Evolutionary conservation across 1,140 invertebrate genomes (phyloP), one percentile per base, ranked within the genome.

Genomic region (Armadillidium nasatum): DNA sequence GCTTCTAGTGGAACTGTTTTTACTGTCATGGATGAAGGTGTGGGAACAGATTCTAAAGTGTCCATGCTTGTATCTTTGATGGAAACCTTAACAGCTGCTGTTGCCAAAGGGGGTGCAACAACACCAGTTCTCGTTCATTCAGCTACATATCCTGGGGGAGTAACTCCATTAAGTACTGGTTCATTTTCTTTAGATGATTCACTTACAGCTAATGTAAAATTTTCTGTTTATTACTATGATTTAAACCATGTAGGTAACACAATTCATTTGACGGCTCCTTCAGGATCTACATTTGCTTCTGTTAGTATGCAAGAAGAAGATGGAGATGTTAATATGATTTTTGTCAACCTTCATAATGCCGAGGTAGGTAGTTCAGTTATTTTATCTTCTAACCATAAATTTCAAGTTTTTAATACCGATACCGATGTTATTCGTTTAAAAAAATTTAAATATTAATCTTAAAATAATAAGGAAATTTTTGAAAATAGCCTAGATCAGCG

Each of bases 251-350:
- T 75, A 0, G 73, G 73, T 0, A 75, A 75, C 54, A 67, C 73
- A 19, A 75, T 75, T 67, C 73, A 75, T 22, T 54, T 75, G 54
- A 75, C 73, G 15, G 73, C 73, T 43, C 73, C 73, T 23, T 75
- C 73, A 11, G 73, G 73, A n/a, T 68, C 73, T 11, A 75, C 73
- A 22, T 75, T 75, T 33, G 73, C 73, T 13, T 75, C 73, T 15
- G 73, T 75, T 67, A 75, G 69, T 67, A 75, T 75, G 73, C 73
- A 75, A 50, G 73, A 75, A 75, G 73, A 75, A 44, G 73, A 75
- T 54, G 73, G 73, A 10, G 73, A 75, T 33, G 73, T 75, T 44
- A 75, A 75, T 43, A 75, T 75, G 73, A 75, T 75, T 19, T 75
- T 75, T 22, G 73, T 75, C 15, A 75, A 75, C 11, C 73, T 75